Base-by-base conservation (phyloP, 2,888 invertebrate genomes). In the Leucophenga montana region DNA sequence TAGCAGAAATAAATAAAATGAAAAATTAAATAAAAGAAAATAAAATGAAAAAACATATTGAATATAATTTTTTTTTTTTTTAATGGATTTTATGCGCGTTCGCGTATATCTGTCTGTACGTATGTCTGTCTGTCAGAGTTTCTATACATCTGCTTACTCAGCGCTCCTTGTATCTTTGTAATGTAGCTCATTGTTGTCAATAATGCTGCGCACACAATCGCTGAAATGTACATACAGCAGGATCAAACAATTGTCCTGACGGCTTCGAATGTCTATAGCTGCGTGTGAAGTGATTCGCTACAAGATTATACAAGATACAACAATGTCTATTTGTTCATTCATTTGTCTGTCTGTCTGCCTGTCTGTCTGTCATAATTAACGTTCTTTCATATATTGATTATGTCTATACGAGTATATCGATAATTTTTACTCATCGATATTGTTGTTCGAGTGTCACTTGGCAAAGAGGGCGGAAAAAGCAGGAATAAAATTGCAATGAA, bases 381-480 rank as follows among this genome's bases (percentile, higher is more conserved):
- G 62, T 64, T 64, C 22, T 48, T 64, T 64, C 48, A 64, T 64
- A 44, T 48, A 64, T 64, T 61, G 61, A 61, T 61, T 39, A n/a
- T 22, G 22, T 56, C 20, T 20, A 18, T 53, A n/a, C n/a, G n/a
- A n/a, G n/a, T n/a, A 20, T 18, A 53, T 0, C 8, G 16, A 56
- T 56, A 56, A 22, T 27, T 14, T 56, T 20, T 56, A 18, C 14
- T 56, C 56, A 13, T 27, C 56, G 22, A 3, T 16, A 39, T 59
- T 39, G 18, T 61, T 39, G 39, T 13, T 61, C 18, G 13, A 61
- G 33, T 33, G 57, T 27, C 5, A 54, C 18, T 22, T 57, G 56
- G 22, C 56, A 27, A 14, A 22, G 18, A 22, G n/a, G 11, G 13
- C 2, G 31, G 5, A 57, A 18, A 9, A 54, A 54, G 18, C 50